Evolutionary conservation across 2,797 vertebrate species (phyloP), one percentile per base, ranked within the genome.

Genomic region (Cryptoblepharus egeriae): DNA sequence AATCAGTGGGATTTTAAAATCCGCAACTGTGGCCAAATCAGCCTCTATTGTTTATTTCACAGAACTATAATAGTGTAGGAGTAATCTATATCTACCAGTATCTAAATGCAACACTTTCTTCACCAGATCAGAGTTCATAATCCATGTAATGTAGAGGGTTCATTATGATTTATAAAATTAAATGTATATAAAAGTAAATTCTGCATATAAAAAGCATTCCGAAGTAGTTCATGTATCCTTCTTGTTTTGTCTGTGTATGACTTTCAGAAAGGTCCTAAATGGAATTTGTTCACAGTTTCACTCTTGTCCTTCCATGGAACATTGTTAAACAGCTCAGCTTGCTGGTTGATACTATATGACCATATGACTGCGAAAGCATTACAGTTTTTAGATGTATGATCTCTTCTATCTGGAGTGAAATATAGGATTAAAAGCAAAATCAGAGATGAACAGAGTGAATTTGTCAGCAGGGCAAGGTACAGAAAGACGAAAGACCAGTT

Each of bases 241-340:
- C 76, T 83, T 88, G 84, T 52, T 52, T 52, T 52, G 49, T 52
- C 13, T 52, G 71, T 74, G 78, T 73, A 79, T 16, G 7, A 3
- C 2, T n/a, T 15, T 88, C 84, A 90, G 81, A 80, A 67, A 90
- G 86, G 74, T 20, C 10, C 68, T 90, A 87, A 90, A 90, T 63
- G 71, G 72, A 86, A 88, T 84, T 49, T 82, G 49, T 63, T 83
- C 65, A 30, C 3, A 77, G 79, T 5, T 65, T 49, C 82, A 67
- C 89, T 65, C 73, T 84, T 90, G 89, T 83, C 80, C 77, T 91
- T 91, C 92, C 83, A 87, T 90, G 89, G 90, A 91, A 87, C 0
- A 0, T 15, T 88, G 79, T 89, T 90, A 89, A 88, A 83, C 85
- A 85, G 83, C 75, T 87, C 89, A 85, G 83, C 70, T 75, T 72